Evolutionary conservation across 2,113 vertebrate species (phyloP), one percentile per base, ranked within the genome.

Genomic region (Mesitornis unicolor): DNA sequence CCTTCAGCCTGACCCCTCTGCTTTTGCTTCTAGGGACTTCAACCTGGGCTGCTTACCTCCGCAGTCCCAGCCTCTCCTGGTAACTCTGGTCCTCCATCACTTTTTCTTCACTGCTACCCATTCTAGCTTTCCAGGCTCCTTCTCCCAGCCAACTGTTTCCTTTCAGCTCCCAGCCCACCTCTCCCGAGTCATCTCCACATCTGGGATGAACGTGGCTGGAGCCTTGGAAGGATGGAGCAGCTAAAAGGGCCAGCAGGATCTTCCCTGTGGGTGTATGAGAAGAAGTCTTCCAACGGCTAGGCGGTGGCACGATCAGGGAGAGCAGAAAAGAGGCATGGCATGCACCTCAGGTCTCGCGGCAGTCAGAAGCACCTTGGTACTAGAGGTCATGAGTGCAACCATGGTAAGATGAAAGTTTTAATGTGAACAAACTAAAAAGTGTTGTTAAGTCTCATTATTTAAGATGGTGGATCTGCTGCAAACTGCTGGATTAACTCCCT

Each of bases 401-500:
- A 2, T 53, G 11, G 13, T 50, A 76, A 80, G 24, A 51, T 29
- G 38, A 61, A 67, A 25, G 16, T 68, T 83, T 90, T 64, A 70
- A 70, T 69, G 70, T 3, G 4, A 54, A 25, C 40, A 64, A 85
- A 88, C 9, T 53, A 36, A 60, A 40, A 48, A 69, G 7, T 31
- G 8, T 59, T 69, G 50, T 38, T 83, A 36, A 35, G 33, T 79
- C 42, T 69, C 17, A 20, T 51, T 56, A 65, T 84, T 73, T 91
- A 38, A 90, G 90, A 75, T 85, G 24, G 70, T 69, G 47, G 35
- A 77, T 70, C 50, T 84, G 35, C 26, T 85, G 71, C 29, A 84
- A 90, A 95, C 69, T 90, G 50, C 35, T 93, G 86, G 51, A 74
- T 74, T 83, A 88, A 50, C 51, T 93, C 45, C 63, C n/a, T n/a